Base-by-base conservation (phyloP, 2,113 vertebrate species). In the Nyctereutes procyonoides region DNA sequence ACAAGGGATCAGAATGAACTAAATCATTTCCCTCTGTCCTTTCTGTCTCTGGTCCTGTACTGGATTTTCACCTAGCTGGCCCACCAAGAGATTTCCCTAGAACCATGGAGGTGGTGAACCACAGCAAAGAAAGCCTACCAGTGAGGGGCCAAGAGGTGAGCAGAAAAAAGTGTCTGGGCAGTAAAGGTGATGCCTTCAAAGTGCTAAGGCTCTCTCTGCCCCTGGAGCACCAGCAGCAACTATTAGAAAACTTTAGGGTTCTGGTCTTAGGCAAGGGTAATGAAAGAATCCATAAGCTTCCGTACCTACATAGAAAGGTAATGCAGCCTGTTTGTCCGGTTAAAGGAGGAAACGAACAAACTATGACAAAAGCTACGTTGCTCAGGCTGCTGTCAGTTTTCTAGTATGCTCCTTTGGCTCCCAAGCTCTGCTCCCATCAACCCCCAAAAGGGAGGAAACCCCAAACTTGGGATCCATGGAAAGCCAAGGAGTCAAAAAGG, bases 281-380 rank as follows among this genome's bases (percentile, higher is more conserved):
- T 38, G 82, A 26, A 62, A 81, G 84, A n/a, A 48, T 38, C 69
- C 53, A 19, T 22, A 48, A 58, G 53, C 67, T 90, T 80, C 55
- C 96, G 53, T 2, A 22, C 35, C 51, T 16, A 24, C 28, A 11
- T 16, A 16, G 67, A 85, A 53, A 82, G 32, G 32, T 24, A 26
- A 38, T 32, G 16, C 14, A 90, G 80, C 63, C 67, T 48, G 73
- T 87, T 60, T 55, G 82, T 89, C 81, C 65, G 93, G 84, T 88
- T 84, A 51, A 65, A 65, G 62, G 80, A 93, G 80, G 79, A 93
- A 88, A 84, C 22, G 32, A 80, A 6, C 60, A 80, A 73, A 53
- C n/a, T 16, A 3, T 32, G 85, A 63, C 63, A 51, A 74, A 32
- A 69, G 20, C 38, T 76, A 63, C 35, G 48, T 85, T 51, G 28